A percentile compares a stretch with the other conserved stretches of the same genome.
Conservation (phyloP, 2,888 invertebrate species). For the Drosophila paramelanica region DNA sequence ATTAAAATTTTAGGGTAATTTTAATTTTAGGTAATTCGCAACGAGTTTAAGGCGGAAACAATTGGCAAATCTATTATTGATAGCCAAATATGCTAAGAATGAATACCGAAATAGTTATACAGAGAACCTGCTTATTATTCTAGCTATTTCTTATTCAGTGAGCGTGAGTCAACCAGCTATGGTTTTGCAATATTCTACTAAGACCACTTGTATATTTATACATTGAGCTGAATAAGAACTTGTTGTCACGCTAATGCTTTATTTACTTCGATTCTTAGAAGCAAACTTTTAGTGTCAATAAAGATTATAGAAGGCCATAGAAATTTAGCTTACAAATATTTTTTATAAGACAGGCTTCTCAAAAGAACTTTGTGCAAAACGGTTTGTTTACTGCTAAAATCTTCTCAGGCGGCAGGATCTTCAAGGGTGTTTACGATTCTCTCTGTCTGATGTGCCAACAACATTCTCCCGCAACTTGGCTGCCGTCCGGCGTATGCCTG, state of each 20-base stretch:
- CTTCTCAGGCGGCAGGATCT: slow-evolving; percentile 10
- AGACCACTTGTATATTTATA: too few species aligned
- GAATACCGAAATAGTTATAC: too few species aligned
- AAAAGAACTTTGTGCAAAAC: background rate
- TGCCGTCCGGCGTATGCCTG: background rate
- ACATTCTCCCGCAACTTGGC: background rate
- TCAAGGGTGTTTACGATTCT: slow-evolving; percentile 5
- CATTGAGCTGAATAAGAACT: too few species aligned
- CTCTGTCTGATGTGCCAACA: background rate
- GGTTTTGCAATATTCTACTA: too few species aligned
- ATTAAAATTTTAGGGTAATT: too few species aligned
- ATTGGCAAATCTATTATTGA: too few species aligned
- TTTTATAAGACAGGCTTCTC: background rate
- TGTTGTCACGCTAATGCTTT: background rate
- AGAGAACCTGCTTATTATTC: too few species aligned
- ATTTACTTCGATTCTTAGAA: background rate
- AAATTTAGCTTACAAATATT: background rate
- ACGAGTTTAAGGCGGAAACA: too few species aligned
- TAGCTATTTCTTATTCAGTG: too few species aligned
- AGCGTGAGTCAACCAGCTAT: too few species aligned
- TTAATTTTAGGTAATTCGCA: too few species aligned
- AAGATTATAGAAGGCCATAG: background rate
- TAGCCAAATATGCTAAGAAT: too few species aligned
- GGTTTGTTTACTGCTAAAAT: background rate
- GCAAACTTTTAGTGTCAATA: background rate